These are phyloP conservation scores for Microdon myrmicae DNA, from an alignment of 2,888 invertebrate species.

Conservation along the genomic window DNA sequence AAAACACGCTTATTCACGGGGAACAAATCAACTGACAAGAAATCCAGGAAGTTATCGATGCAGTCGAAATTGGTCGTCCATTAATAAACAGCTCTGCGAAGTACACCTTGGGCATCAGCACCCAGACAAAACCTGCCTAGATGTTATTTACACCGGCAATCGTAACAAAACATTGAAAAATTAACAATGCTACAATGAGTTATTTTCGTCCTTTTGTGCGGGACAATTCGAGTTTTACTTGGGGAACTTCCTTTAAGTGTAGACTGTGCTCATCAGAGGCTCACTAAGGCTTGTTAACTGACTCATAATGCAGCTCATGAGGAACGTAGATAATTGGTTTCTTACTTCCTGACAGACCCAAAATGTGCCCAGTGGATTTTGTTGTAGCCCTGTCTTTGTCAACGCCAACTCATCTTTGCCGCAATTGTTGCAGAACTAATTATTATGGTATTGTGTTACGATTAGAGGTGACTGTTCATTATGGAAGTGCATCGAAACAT, in stretches of 20 bases:
- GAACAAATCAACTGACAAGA: constrained; percentile 14
- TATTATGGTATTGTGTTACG: constrained; percentile 1
- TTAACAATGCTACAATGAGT: constrained; percentile 45
- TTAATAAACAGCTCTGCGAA: constrained; percentile 25
- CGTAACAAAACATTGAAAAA: constrained; percentile 43
- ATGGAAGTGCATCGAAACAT: too few species aligned
- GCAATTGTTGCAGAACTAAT: constrained; percentile 48
- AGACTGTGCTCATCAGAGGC: constrained; percentile 34
- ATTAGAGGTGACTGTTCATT: too few species aligned
- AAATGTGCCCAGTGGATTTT: too few species aligned
- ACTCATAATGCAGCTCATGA: constrained; percentile 39
- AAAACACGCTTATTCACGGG: constrained; percentile 5
- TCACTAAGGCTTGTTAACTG: constrained; percentile 46
- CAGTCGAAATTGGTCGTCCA: constrained; percentile 23
- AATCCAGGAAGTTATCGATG: constrained; percentile 45
- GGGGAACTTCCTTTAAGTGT: constrained; percentile 43
- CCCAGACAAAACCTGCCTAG: constrained; percentile 36
- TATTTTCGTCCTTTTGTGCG: constrained; percentile 49
- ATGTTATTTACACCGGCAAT: constrained; percentile 45
- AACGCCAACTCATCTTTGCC: constrained; percentile 39
- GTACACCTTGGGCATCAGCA: constrained; percentile 8
- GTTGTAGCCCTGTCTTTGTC: too few species aligned
- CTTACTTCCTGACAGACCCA: constrained; percentile 41
- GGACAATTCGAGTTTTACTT: constrained; percentile 24
- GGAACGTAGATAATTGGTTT: constrained; percentile 39